phyloP scores from a whole-genome alignment of 2,888 invertebrate genomes.

The Copidosoma aretas region DNA sequence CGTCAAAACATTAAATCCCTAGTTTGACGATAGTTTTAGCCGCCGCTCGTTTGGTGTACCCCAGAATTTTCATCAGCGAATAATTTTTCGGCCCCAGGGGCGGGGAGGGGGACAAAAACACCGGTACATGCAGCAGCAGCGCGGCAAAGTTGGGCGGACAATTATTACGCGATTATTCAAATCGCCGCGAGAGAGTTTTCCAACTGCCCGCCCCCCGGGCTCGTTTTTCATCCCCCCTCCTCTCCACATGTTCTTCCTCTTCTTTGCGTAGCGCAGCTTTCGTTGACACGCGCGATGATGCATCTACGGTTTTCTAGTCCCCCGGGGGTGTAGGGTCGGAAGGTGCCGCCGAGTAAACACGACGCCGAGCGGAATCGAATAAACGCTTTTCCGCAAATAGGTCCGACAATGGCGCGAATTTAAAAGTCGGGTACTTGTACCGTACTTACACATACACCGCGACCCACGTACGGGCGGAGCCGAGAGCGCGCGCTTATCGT shows the following conservation, averaged over 20 bases:
- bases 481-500: slow-evolving; percentile 1
- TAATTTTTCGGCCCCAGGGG: too few relatives aligned
- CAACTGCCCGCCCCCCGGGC: not conserved
- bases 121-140: too few relatives aligned
- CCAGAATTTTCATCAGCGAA: too few relatives aligned
- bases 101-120: too few relatives aligned
- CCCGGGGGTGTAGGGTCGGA: not conserved
- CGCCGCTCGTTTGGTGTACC: too few relatives aligned
- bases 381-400: slow-evolving; percentile 60
- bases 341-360: not conserved
- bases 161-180: too few relatives aligned
- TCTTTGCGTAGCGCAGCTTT: not conserved
- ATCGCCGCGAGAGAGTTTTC: too few relatives aligned
- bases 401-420: slow-evolving; percentile 59
- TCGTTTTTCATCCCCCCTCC: slow-evolving; percentile 1
- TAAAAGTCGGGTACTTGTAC: slow-evolving; percentile 51
- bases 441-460: not conserved
- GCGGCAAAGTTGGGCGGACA: too few relatives aligned
- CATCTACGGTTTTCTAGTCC: not conserved
- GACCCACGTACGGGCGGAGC: too few relatives aligned
- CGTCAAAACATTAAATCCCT: too few relatives aligned
- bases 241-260: not conserved
- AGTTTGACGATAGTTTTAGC: too few relatives aligned
- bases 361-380: slow-evolving; percentile 59
- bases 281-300: slow-evolving; percentile 1